Base-by-base conservation (phyloP, 30 jellyfish, hydroid and myxozoan species). In the Aurelia aurita region DNA sequence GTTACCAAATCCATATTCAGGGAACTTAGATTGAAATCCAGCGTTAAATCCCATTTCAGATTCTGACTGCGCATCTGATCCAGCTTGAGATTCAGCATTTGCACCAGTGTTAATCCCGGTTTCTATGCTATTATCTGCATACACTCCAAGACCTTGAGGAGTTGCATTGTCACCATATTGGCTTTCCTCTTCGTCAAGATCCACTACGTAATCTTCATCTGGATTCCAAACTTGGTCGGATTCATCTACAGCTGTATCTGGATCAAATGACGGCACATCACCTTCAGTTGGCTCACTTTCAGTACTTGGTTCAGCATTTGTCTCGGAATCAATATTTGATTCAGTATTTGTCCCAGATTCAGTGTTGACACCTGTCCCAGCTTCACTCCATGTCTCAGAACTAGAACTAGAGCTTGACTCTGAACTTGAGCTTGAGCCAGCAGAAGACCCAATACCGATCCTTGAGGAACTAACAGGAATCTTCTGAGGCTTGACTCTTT, bases 141-240 rank as follows among this genome's bases (percentile, higher is more conserved):
- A 72, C 14, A 72, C 32, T 9, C 84, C 84, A 75, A 75, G 87
- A 22, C 75, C 87, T 57, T 58, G 74, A 18, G 87, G 87, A 27
- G 64, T 43, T 58, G 32, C 47, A 31, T 75, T 55, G 39, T 55
- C 75, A 11, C 22, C 47, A 27, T 23, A 55, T 35, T 3, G 23
- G 6, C 5, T 31, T 55, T 75, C 77, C 26, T 75, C 87, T 3
- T 19, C 31, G 28, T 55, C 67, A 11, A 34, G 46, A 55, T 23
- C 58, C 12, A 20, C 65, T 2, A 14, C 43, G 19, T 75, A 47
- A 14, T 75, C 75, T 9, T 11, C 43, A 15, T 25, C 44, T 20
- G 58, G 72, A 67, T 32, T 67, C 87, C 74, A 75, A 5, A 25
- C 58, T 45, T 45, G 23, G 57, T 34, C 58, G 0, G 46, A 26